Evolutionary conservation across 2,113 vertebrate genomes (phyloP).

Genomic region (Dolichotis patagonum): DNA sequence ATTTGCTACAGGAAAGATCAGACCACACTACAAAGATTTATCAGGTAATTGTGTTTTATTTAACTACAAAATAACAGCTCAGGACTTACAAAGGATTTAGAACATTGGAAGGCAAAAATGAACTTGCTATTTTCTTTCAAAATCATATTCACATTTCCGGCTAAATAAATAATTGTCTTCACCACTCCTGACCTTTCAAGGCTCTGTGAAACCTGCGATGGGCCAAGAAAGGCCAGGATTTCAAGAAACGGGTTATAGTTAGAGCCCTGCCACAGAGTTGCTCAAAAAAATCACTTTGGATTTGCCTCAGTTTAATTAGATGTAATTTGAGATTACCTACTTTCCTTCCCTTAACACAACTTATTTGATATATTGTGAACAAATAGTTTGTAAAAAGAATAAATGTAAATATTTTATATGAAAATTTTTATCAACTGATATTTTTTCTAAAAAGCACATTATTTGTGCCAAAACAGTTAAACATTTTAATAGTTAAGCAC

Average conservation of each 20-base stretch:
- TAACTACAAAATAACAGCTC: constrained; percentile 76
- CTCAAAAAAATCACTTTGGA: constrained; percentile 37
- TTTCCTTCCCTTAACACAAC: background rate
- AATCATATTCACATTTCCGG: constrained; percentile 40
- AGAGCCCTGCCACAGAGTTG: background rate
- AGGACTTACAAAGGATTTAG: constrained; percentile 75
- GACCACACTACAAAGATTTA: constrained; percentile 73
- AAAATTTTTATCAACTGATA: background rate
- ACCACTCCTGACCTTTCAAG: background rate
- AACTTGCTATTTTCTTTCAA: constrained; percentile 43
- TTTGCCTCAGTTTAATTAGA: constrained; percentile 47
- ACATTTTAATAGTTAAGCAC: background rate
- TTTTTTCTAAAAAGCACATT: constrained; percentile 23
- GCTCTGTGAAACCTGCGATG: background rate
- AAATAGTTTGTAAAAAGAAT: background rate
- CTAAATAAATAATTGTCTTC: constrained; percentile 59
- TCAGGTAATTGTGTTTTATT: constrained; percentile 79
- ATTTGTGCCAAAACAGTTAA: background rate
- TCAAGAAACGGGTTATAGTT: background rate
- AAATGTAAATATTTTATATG: background rate
- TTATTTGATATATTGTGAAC: background rate
- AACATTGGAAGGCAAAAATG: constrained; percentile 48
- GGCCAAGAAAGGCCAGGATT: background rate
- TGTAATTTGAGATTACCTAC: background rate
- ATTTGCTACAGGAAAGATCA: constrained; percentile 77